These are phyloP conservation scores for Nerophis lumbriciformis DNA, from an alignment of 2,113 vertebrate genomes.

Conservation along the genomic window DNA sequence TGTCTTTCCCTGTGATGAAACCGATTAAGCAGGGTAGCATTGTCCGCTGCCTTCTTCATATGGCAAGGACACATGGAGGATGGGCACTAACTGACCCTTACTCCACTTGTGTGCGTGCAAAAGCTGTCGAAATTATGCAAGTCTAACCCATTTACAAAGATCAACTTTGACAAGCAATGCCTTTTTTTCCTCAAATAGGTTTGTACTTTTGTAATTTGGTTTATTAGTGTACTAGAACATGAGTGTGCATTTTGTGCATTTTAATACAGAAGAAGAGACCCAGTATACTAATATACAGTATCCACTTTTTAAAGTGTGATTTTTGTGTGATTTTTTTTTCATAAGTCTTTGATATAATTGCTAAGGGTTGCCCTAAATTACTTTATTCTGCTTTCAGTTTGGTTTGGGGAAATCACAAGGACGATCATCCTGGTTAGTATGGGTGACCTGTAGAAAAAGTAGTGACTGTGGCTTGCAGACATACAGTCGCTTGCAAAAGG, in stretches of 20 bases:
- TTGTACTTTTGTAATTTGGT: no score
- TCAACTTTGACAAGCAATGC: not conserved
- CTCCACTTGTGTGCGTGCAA: conserved; percentile 3
- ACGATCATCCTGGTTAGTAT: no score
- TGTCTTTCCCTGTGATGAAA: conserved; percentile 22
- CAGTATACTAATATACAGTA: not conserved
- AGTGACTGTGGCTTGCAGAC: not conserved
- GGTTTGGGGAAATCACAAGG: no score
- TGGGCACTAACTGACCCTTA: conserved; percentile 28
- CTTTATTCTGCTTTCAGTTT: no score
- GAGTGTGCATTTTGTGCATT: not conserved
- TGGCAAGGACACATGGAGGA: conserved; percentile 46
- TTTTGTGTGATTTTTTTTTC: not conserved
- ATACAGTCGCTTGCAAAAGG: conserved; percentile 20
- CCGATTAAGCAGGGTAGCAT: conserved; percentile 48
- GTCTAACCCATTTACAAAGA: conserved; percentile 26
- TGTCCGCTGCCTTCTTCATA: conserved; percentile 43
- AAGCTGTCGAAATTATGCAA: conserved; percentile 21
- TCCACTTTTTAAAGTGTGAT: conserved; percentile 7
- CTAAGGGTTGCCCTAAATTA: no score
- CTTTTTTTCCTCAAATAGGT: not conserved
- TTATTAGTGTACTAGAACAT: not conserved
- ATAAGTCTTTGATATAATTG: no score
- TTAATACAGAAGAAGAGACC: not conserved
- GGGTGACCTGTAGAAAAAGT: no score